A percentile compares a stretch with the other conserved stretches of the same genome.
Evolutionary conservation across 2,888 invertebrate genomes (phyloP).

Genomic region (Pollenia angustigena): DNA sequence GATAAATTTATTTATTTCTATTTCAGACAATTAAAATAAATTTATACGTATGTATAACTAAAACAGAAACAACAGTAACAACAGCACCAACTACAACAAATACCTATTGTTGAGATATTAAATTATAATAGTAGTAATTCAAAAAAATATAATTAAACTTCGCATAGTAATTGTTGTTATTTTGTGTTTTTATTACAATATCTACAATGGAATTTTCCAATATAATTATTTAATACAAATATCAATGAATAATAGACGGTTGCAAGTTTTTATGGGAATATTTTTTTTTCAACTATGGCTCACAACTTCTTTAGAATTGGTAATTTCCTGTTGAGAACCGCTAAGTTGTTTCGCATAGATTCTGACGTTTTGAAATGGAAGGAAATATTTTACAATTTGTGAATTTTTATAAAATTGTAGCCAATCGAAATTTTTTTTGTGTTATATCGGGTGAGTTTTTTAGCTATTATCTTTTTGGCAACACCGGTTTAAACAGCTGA

Average conservation of each 20-base stretch:
- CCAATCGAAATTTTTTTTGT: too few relatives aligned
- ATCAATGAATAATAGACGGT: neutral
- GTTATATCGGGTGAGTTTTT: too few relatives aligned
- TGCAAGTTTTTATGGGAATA: too few relatives aligned
- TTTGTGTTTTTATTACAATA: conserved; percentile 18
- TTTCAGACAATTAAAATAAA: conserved; percentile 38
- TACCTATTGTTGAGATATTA: conserved; percentile 3
- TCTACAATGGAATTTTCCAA: conserved; percentile 34
- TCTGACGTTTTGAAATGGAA: too few relatives aligned
- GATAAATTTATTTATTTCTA: conserved; percentile 53
- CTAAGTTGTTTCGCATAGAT: too few relatives aligned
- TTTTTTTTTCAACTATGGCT: too few relatives aligned
- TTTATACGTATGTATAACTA: neutral
- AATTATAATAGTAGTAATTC: conserved; percentile 48
- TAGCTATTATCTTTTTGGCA: too few relatives aligned
- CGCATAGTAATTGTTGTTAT: conserved; percentile 41
- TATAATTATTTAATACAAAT: conserved; percentile 14
- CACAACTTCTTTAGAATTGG: too few relatives aligned
- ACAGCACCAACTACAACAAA: conserved; percentile 10
- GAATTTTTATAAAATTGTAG: too few relatives aligned
- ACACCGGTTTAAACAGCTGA: too few relatives aligned
- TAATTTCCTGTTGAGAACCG: too few relatives aligned
- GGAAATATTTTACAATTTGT: too few relatives aligned
- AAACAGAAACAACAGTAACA: conserved; percentile 17
- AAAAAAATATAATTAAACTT: conserved; percentile 59